phyloP scores from a whole-genome alignment of 2,797 vertebrate genomes.

The Danio choprae region DNA sequence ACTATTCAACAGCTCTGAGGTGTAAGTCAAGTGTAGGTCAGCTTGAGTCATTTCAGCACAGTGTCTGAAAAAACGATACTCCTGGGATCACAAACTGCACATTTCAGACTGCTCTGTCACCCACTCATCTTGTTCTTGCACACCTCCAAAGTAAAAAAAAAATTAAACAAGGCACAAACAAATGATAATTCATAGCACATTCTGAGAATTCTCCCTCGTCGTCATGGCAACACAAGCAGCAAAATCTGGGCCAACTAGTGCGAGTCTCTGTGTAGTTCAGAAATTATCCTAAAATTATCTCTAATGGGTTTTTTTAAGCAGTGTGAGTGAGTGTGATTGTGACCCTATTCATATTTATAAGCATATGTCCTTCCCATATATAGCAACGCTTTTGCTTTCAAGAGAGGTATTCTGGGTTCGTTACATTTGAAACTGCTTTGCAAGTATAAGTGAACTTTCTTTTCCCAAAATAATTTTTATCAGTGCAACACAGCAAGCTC shows the following conservation, averaged over 20 bases:
- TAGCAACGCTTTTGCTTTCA: not conserved
- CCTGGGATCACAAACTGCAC: not conserved
- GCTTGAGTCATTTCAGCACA: not conserved
- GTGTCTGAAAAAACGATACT: not conserved
- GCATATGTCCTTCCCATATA: not conserved
- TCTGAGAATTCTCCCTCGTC: slow-evolving; percentile 51
- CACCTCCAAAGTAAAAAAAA: not conserved
- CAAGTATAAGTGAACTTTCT: not conserved
- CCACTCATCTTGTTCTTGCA: not conserved
- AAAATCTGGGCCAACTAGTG: slow-evolving; percentile 42
- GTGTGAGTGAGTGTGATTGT: not conserved
- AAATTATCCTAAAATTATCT: slow-evolving; percentile 32
- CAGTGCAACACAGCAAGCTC: not conserved
- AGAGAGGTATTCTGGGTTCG: not conserved
- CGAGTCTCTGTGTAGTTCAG: slow-evolving; percentile 10
- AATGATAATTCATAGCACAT: slow-evolving; percentile 26
- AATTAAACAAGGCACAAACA: slow-evolving; percentile 11
- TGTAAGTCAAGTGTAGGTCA: slow-evolving; percentile 21
- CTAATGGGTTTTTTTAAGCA: not conserved
- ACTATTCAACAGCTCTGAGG: not conserved
- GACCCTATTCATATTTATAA: not conserved
- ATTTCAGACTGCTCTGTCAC: not conserved
- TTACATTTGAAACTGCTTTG: not conserved
- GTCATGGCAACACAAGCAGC: slow-evolving; percentile 66
- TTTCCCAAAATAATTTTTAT: not conserved